Evolutionary conservation across 2,797 vertebrate genomes (phyloP).

Genomic region (Falco naumanni): DNA sequence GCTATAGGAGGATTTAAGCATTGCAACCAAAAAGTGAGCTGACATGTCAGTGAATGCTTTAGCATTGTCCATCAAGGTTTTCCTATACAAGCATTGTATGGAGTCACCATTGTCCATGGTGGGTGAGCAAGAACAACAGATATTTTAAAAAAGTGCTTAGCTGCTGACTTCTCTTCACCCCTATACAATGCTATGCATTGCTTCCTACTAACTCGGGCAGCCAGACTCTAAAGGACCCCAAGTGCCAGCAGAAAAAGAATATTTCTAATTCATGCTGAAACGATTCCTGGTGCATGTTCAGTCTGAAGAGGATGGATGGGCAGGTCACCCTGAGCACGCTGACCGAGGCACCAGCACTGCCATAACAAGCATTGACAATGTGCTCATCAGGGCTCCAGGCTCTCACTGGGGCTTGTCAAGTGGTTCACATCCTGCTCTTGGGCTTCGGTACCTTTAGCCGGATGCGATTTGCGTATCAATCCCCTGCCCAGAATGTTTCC

Average conservation of each 20-base stretch:
- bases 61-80: neutral
- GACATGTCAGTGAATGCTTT: neutral
- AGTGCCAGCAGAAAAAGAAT: neutral
- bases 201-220: too few species aligned
- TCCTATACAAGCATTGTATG: neutral
- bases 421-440: too few species aligned
- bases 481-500: neutral
- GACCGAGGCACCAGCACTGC: neutral
- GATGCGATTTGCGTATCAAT: neutral
- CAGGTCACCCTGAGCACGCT: neutral
- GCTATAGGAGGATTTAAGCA: neutral
- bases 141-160: neutral
- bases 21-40: neutral
- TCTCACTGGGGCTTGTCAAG: neutral
- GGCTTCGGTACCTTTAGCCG: neutral
- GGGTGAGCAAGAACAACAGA: neutral
- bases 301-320: neutral
- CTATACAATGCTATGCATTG: neutral
- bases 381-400: neutral
- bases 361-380: neutral
- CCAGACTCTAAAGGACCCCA: neutral
- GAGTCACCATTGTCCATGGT: neutral
- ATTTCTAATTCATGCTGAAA: neutral
- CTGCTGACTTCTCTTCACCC: neutral
- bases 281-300: neutral